Evolutionary conservation across 2,888 invertebrate genomes (phyloP), one percentile per base, ranked within the genome.

Genomic region (Tricholauxania praeusta): DNA sequence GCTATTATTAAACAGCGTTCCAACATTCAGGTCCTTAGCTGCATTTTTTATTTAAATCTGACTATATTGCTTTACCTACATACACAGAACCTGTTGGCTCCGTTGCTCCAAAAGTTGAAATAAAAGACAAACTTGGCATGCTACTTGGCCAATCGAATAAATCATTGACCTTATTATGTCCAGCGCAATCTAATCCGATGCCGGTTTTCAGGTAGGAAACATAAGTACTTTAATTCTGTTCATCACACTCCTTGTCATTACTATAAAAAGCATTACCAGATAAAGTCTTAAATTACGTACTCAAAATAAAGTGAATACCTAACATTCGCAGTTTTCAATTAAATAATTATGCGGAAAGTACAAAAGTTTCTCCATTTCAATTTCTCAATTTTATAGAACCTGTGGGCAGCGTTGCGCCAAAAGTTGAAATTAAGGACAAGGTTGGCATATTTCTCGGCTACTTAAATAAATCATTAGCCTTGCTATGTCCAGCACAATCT

Each of bases 381-480:
- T 39, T 39, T 39, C 2, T 7, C 10, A 39, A 28, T 51, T 19
- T 17, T 71, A 74, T 78, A 89, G 89, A 89, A 81, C 89, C 89
- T 8, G 87, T 89, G 64, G 89, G 89, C 79, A 89, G 88, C 64
- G 89, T 89, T 47, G 80, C 84, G 28, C 87, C 87, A 87, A 93
- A 93, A 89, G 93, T 93, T 84, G 92, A 93, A 69, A 91, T 92
- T 69, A 87, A 90, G 88, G 92, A 93, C 88, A 85, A 85, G 76
- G 88, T 78, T 52, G 82, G 84, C 10, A 82, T 82, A 65, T 84
- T 83, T 75, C 75, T 80, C 48, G 79, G 78, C 1, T 77, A 75
- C 15, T 67, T 72, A 0, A 76, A 80, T 32, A 67, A 66, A 3
- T 74, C 80, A 1, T 78, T 83, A 65, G 82, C 91, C 77, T 78